Base-by-base conservation (phyloP, 1,140 invertebrate genomes). In the Listronotus bonariensis region DNA sequence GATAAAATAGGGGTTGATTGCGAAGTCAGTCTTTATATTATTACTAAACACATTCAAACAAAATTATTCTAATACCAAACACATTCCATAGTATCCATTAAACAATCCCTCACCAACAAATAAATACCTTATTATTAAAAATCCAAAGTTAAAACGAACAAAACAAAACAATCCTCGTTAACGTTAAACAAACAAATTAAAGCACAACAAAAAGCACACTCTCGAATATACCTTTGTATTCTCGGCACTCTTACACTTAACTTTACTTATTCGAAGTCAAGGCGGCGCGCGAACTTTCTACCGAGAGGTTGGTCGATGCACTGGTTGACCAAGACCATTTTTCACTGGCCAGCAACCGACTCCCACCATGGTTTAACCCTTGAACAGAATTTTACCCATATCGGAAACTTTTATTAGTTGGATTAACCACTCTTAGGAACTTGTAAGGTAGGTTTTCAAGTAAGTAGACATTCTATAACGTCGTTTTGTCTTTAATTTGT, bases 271-370 rank as follows among this genome's bases (percentile, higher is more conserved):
- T 42, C 56, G 12, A 59, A 48, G 31, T 48, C 56, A 43, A 55
- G 40, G 40, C 31, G 15, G 43, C 42, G 42, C 14, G 17, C 43
- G 42, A 46, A 60, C 58, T 51, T 58, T 60, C 58, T 60, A 51
- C 58, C 46, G 48, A 60, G 48, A 60, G 58, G 58, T 60, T 48
- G 17, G 17, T 60, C 46, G 58, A 40, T 36, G 58, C 58, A 60
- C 58, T 60, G 38, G 5, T 14, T 43, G 36, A 42, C 14, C 48
- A 40, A 60, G 42, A 36, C 34, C 31, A 41, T 26, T 60, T 60
- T 60, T 40, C 46, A 34, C 8, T 60, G 58, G 38, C 31, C 46
- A 34, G 15, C 45, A 17, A 40, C 18, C 49, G 6, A 17, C 32
- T 42, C 58, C 58, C 58, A 34, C 58, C 54, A 55, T 55, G 38